Evolutionary conservation across 2,797 vertebrate genomes (phyloP).

Genomic region (Melanotaenia boesemani): DNA sequence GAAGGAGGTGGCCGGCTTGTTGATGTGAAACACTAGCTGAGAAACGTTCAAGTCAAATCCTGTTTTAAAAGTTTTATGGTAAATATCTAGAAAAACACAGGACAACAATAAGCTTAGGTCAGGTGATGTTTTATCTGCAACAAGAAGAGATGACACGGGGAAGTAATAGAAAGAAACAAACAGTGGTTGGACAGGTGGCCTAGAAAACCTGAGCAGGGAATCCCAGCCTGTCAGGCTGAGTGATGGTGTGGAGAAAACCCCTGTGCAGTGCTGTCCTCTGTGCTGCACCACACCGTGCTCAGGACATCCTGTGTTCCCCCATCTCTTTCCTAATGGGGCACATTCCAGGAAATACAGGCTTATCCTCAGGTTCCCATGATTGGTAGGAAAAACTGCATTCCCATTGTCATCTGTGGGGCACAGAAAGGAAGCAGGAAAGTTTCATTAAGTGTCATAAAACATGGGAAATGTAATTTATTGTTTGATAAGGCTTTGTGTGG

Average conservation of each 20-base stretch:
- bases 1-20: conserved; percentile 35
- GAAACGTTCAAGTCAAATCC: background rate
- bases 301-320: conserved; percentile 73
- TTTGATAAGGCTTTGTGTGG: conserved; percentile 25
- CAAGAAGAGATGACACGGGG: background rate
- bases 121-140: background rate
- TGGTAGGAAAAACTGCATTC: conserved; percentile 69
- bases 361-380: conserved; percentile 74
- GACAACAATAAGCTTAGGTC: background rate
- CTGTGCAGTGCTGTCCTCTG: conserved; percentile 53
- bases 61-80: no score
- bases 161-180: conserved; percentile 5
- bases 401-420: conserved; percentile 71
- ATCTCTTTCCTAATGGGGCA: conserved; percentile 68
- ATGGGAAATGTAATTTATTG: conserved; percentile 59
- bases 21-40: conserved; percentile 39
- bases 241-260: conserved; percentile 71
- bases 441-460: conserved; percentile 61
- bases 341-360: conserved; percentile 79
- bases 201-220: conserved; percentile 72
- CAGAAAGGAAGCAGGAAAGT: conserved; percentile 66
- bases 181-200: conserved; percentile 44
- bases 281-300: conserved; percentile 43
- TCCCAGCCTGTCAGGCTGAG: conserved; percentile 44
- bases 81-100: background rate